Evolutionary conservation across 2,888 invertebrate species (phyloP).

Genomic region (Venustoraphidia nigricollis): DNA sequence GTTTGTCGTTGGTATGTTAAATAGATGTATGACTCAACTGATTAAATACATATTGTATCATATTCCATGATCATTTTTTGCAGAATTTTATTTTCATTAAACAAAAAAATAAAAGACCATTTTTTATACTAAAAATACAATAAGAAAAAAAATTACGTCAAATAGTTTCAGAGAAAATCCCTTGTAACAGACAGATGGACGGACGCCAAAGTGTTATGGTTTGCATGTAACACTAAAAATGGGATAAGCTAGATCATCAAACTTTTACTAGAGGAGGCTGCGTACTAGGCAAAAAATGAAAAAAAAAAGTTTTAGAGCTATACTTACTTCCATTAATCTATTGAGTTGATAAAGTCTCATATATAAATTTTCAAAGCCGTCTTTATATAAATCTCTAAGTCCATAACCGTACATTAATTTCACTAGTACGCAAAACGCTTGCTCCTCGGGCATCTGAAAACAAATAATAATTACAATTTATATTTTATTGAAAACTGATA

Average conservation of each 20-base stretch:
- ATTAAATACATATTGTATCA: no score
- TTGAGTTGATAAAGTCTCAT: constrained; percentile 90
- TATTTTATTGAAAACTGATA: constrained; percentile 5
- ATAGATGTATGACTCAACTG: no score
- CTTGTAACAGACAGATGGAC: no score
- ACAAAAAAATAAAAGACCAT: no score
- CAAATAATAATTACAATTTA: constrained; percentile 6
- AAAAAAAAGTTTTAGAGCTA: background rate
- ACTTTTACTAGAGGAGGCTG: background rate
- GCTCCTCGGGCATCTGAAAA: constrained; percentile 96
- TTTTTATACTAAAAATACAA: background rate
- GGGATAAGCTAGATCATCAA: background rate
- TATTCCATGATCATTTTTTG: no score
- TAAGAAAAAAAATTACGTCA: background rate
- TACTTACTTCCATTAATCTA: constrained; percentile 67
- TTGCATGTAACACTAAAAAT: background rate
- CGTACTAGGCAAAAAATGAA: background rate
- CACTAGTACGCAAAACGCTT: constrained; percentile 93
- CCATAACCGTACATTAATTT: constrained; percentile 96
- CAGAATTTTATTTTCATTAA: no score
- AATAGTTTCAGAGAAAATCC: background rate
- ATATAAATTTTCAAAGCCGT: constrained; percentile 92
- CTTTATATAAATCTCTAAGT: constrained; percentile 86
- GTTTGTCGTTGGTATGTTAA: no score
- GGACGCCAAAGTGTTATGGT: no score